A percentile compares a stretch with the other conserved stretches of the same genome.
Evolutionary conservation across 2,797 vertebrate species (phyloP).

Genomic region (Enteromius paludinosus): DNA sequence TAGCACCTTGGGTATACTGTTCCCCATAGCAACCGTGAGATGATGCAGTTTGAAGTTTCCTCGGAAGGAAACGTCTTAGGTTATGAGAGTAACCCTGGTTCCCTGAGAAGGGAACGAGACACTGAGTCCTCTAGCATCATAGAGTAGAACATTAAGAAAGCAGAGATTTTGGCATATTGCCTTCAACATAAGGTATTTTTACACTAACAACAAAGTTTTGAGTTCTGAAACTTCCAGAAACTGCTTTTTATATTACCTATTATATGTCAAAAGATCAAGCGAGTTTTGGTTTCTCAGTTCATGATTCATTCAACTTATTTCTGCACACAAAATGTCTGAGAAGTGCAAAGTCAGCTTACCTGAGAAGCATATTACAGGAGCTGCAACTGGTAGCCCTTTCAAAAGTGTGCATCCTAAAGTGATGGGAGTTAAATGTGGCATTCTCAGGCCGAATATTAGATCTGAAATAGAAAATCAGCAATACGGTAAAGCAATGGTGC

Average conservation of each 20-base stretch:
- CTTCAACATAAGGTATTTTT: background rate
- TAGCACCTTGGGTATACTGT: background rate
- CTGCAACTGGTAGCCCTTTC: conserved; percentile 89
- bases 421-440: conserved; percentile 84
- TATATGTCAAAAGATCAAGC: background rate
- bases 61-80: background rate
- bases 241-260: background rate
- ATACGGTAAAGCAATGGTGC: background rate
- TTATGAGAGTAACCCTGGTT: background rate
- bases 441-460: conserved; percentile 94
- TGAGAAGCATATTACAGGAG: conserved; percentile 93
- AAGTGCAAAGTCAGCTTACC: conserved; percentile 72
- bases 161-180: background rate
- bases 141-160: background rate
- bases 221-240: background rate
- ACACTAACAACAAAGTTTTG: background rate
- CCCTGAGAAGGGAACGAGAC: background rate
- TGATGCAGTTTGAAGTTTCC: background rate
- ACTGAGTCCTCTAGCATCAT: background rate
- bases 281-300: background rate
- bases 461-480: conserved; percentile 69
- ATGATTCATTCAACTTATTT: conserved; percentile 1
- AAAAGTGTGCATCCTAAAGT: conserved; percentile 95
- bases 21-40: background rate
- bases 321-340: background rate